phyloP scores from a whole-genome alignment of 2,797 vertebrate genomes.

The Poecilia gillii region DNA sequence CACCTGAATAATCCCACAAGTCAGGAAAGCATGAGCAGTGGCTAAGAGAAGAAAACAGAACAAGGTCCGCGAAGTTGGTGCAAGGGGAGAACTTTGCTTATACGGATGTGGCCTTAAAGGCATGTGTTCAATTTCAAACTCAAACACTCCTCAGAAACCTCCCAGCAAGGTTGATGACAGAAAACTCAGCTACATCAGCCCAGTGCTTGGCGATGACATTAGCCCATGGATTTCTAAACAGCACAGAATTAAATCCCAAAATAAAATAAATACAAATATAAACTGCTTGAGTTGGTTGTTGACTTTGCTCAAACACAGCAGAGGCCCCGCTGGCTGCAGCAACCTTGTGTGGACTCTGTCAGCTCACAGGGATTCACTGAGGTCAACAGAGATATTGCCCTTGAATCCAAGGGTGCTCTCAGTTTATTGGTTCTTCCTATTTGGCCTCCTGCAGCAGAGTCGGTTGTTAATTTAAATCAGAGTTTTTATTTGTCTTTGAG shows the following conservation, averaged over 20 bases:
- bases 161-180: conserved; percentile 50
- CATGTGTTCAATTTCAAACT: conserved; percentile 70
- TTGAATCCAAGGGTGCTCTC: conserved; percentile 60
- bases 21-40: conserved; percentile 45
- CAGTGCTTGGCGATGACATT: conserved; percentile 57
- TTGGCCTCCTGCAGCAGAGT: conserved; percentile 47
- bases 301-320: conserved; percentile 54
- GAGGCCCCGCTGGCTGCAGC: conserved; percentile 23
- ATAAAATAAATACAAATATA: conserved; percentile 66
- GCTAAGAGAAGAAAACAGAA: conserved; percentile 67
- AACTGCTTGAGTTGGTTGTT: conserved; percentile 63
- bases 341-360: conserved; percentile 45
- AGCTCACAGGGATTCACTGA: conserved; percentile 43
- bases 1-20: conserved; percentile 29
- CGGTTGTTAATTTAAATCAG: conserved; percentile 46
- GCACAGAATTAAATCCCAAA: conserved; percentile 60
- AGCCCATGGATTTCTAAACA: conserved; percentile 63
- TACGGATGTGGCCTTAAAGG: conserved; percentile 46
- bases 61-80: conserved; percentile 45
- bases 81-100: conserved; percentile 56
- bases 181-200: conserved; percentile 38
- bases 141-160: conserved; percentile 55
- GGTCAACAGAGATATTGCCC: conserved; percentile 48
- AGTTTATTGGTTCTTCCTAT: conserved; percentile 59
- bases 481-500: conserved; percentile 49